These are phyloP conservation scores for Triplophysa siluroides DNA, from an alignment of 2,113 vertebrate species.

Conservation along the genomic window DNA sequence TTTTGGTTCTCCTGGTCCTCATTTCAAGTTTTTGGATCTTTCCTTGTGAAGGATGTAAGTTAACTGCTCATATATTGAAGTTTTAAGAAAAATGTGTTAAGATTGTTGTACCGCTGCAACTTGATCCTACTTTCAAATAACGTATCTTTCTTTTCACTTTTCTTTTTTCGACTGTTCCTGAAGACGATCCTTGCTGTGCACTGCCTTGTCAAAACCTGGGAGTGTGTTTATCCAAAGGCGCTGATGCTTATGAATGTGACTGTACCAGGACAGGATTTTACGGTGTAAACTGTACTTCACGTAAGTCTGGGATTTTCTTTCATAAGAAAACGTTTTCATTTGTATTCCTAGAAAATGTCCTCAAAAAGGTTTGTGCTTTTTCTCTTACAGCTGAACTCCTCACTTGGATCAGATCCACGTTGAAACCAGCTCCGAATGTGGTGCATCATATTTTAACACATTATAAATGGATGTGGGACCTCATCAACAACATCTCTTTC, in stretches of 20 bases:
- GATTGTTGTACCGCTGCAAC: neutral
- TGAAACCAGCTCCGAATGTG: conserved; percentile 87
- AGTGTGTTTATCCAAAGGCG: conserved; percentile 78
- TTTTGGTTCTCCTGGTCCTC: conserved; percentile 28
- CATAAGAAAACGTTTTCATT: neutral
- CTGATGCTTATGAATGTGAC: conserved; percentile 86
- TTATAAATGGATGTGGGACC: conserved; percentile 88
- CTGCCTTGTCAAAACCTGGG: conserved; percentile 92
- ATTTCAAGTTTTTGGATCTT: conserved; percentile 41
- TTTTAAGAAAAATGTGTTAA: too few relatives aligned
- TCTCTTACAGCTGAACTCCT: conserved; percentile 83
- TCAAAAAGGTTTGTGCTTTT: neutral
- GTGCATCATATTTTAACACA: conserved; percentile 94
- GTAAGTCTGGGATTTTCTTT: conserved; percentile 72
- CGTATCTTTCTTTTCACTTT: neutral
- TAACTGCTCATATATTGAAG: neutral
- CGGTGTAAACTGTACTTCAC: conserved; percentile 87
- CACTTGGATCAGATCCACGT: conserved; percentile 78
- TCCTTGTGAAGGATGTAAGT: conserved; percentile 48
- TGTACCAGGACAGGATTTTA: conserved; percentile 90
- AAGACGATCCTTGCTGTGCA: conserved; percentile 91
- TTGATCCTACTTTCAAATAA: neutral
- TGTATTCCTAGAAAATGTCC: neutral
- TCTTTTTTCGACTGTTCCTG: neutral
- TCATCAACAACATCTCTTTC: conserved; percentile 89